Conservation (phyloP, 2,888 invertebrate genomes). For the Meghimatium bilineatum region DNA sequence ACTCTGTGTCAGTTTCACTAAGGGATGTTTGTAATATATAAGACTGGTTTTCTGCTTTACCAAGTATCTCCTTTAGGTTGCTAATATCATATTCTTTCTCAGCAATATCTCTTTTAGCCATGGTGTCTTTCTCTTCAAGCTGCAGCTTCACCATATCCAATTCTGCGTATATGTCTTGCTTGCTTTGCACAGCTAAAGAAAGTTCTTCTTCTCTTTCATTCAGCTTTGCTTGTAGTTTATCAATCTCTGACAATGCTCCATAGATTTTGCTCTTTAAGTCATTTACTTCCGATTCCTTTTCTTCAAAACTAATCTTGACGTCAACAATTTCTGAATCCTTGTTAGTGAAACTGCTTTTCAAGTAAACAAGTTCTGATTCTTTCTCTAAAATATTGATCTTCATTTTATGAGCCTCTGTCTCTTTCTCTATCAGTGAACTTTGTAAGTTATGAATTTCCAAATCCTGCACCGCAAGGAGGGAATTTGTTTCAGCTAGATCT, state of each 20-base stretch:
- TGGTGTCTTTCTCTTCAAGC: not conserved
- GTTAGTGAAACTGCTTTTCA: not conserved
- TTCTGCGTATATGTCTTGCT: not conserved
- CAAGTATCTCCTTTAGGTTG: constrained; percentile 2
- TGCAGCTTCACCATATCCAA: constrained; percentile 5
- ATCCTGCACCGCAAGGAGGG: not conserved
- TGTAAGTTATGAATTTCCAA: not conserved
- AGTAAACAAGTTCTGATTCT: not conserved
- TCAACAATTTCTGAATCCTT: not conserved
- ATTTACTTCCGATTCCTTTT: constrained; percentile 21
- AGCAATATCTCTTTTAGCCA: not conserved
- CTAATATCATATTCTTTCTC: constrained; percentile 17
- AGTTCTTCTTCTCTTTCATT: constrained; percentile 19
- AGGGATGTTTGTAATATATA: not conserved
- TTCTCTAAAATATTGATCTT: not conserved
- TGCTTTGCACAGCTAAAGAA: not conserved
- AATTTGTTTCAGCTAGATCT: not conserved
- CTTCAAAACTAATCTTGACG: constrained; percentile 18
- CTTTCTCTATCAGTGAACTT: not conserved
- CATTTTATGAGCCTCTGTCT: not conserved
- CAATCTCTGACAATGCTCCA: constrained; percentile 5
- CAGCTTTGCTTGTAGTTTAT: constrained; percentile 2
- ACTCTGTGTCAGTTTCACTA: not conserved
- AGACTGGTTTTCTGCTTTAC: constrained; percentile 20
- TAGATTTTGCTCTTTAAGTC: not conserved